Conservation (phyloP, 2,888 invertebrate genomes). For the Melinaea marsaeus region DNA sequence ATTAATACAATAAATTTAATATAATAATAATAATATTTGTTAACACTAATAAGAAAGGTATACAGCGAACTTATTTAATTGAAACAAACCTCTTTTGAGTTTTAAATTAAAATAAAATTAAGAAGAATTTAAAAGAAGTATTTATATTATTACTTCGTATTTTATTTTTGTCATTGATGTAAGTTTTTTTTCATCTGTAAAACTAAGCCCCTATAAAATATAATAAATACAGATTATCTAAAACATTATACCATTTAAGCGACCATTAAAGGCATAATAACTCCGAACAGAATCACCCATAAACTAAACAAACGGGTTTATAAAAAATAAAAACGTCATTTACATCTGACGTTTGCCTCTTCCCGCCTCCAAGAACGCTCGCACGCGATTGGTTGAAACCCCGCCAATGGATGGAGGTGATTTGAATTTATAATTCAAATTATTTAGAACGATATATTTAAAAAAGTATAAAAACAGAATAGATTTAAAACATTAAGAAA, state of each 20-base stretch:
- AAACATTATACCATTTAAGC: constrained; percentile 2
- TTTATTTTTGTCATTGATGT: no score
- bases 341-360: constrained; percentile 72
- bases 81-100: no score
- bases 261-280: constrained; percentile 31
- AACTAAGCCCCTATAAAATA: not conserved
- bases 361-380: constrained; percentile 62
- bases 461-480: constrained; percentile 12
- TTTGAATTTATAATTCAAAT: constrained; percentile 47
- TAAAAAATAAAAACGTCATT: constrained; percentile 61
- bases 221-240: constrained; percentile 2
- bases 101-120: no score
- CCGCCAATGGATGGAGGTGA: constrained; percentile 52
- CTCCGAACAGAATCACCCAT: constrained; percentile 54
- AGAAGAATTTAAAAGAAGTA: no score
- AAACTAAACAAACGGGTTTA: constrained; percentile 52
- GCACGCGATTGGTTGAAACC: constrained; percentile 52
- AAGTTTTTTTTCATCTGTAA: no score
- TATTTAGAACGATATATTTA: constrained; percentile 17
- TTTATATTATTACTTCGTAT: no score
- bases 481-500: no score
- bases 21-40: no score
- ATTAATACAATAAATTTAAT: no score
- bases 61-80: no score
- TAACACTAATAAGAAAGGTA: no score